Evolutionary conservation across 2,113 vertebrate genomes (phyloP).

Genomic region (Charina bottae): DNA sequence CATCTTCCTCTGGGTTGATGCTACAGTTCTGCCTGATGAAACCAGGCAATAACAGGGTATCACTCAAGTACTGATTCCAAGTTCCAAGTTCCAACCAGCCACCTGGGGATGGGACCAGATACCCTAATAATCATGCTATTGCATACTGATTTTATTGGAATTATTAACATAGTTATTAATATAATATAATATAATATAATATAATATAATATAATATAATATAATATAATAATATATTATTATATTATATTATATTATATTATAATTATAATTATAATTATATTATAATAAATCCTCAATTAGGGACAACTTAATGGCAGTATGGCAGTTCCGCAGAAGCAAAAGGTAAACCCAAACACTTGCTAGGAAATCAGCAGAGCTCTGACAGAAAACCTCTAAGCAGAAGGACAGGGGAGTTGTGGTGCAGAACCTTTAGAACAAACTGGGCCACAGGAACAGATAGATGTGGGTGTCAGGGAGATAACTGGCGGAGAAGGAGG

Average conservation of each 20-base stretch:
- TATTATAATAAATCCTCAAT: neutral
- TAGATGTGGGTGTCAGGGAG: neutral
- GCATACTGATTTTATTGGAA: neutral
- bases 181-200: no score
- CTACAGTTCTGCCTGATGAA: neutral
- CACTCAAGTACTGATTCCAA: neutral
- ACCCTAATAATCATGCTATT: neutral
- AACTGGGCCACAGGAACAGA: neutral
- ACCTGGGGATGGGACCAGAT: conserved; percentile 10
- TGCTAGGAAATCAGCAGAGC: neutral
- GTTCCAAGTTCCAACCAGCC: neutral
- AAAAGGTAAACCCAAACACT: conserved; percentile 19
- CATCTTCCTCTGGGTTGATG: neutral
- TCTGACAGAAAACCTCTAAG: conserved; percentile 10
- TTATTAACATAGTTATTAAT: neutral
- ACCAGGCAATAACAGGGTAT: neutral
- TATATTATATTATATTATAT: no score
- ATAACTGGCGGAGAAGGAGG: no score
- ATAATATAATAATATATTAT: no score
- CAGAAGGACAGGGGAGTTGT: neutral
- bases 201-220: no score
- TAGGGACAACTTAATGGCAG: neutral
- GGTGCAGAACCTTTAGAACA: neutral
- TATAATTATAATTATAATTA: no score
- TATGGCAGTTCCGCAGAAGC: conserved; percentile 3